Base-by-base conservation (phyloP, 2,888 invertebrate species). In the Pocota personata region DNA sequence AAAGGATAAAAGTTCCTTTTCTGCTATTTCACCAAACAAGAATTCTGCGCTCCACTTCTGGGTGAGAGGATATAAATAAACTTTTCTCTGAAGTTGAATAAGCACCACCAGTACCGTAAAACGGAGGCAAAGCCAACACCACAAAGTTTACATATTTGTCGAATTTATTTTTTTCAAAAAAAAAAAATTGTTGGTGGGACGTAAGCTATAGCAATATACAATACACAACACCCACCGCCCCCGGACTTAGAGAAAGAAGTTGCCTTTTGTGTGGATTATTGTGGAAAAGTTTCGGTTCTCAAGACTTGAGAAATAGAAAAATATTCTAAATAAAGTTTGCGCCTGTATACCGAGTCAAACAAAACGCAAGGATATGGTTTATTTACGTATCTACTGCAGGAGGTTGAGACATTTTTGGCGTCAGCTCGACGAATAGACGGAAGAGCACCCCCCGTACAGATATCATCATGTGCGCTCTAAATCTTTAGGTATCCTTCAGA, bases 81-180 rank as follows among this genome's bases (percentile, higher is more conserved):
- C 55, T 71, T 82, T 76, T 40, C 37, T 43, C 67, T 67, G 73
- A 79, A 62, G 67, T 78, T 83, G 55, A 79, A 79, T 62, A 55
- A 83, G 73, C 73, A 83, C 57, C 62, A 48, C 48, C 32, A n/a
- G n/a, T n/a, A 75, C 48, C 62, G 52, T 71, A 71, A 82, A 77
- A 48, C 55, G 8, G 48, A 57, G 40, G 32, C 52, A 55, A 55
- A 58, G 12, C 83, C 27, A 78, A 60, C 55, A 72, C 79, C 60
- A 69, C 83, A 60, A 78, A 62, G 79, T 35, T 73, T 50, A 82
- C 82, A 66, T 71, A 66, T 58, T 73, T 62, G 52, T 55, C 46
- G 37, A 60, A 14, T 48, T 48, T 76, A 62, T 55, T 14, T 52
- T 24, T 24, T 27, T 14, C 40, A 24, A n/a, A 48, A 40, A 46